Percentiles rank a stretch among this genome's conserved stretches.
phyloP scores from a whole-genome alignment of 2,797 vertebrate species.

The Phoxinus dragarum region DNA sequence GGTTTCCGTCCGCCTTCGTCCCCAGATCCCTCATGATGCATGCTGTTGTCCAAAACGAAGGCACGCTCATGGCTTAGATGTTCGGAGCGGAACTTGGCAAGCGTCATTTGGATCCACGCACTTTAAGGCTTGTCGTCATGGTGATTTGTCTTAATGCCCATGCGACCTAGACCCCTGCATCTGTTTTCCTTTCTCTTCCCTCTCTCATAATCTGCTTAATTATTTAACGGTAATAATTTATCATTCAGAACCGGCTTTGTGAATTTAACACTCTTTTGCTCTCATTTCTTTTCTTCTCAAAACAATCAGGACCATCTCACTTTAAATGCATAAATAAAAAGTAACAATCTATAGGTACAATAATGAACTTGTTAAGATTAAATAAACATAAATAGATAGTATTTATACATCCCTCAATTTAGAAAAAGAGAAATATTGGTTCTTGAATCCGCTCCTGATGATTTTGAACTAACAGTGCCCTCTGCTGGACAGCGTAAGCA shows the following conservation, averaged over 20 bases:
- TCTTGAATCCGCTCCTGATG: background rate
- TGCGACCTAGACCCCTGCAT: constrained; percentile 79
- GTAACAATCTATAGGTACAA: background rate
- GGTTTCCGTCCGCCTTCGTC: constrained; percentile 30
- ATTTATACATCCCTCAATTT: background rate
- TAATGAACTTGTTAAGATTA: background rate
- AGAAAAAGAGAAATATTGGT: constrained; percentile 3
- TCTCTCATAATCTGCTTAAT: constrained; percentile 59
- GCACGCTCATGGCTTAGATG: constrained; percentile 49
- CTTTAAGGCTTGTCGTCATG: constrained; percentile 78
- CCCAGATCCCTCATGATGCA: constrained; percentile 31
- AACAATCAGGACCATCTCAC: background rate
- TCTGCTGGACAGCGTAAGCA: constrained; percentile 41
- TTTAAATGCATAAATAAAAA: background rate
- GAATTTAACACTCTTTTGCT: constrained; percentile 4
- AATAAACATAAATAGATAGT: background rate
- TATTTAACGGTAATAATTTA: constrained; percentile 69
- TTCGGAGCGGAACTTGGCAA: constrained; percentile 57
- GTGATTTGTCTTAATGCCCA: constrained; percentile 79
- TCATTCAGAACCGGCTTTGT: constrained; percentile 64
- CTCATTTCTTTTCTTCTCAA: no score
- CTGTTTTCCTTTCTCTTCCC: constrained; percentile 75
- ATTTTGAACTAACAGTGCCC: constrained; percentile 56
- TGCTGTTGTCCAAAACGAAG: constrained; percentile 46
- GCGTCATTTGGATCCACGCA: constrained; percentile 47